Percentiles rank a stretch among this genome's conserved stretches.
Evolutionary conservation across 2,797 vertebrate genomes (phyloP).

Genomic region (Merluccius polli): DNA sequence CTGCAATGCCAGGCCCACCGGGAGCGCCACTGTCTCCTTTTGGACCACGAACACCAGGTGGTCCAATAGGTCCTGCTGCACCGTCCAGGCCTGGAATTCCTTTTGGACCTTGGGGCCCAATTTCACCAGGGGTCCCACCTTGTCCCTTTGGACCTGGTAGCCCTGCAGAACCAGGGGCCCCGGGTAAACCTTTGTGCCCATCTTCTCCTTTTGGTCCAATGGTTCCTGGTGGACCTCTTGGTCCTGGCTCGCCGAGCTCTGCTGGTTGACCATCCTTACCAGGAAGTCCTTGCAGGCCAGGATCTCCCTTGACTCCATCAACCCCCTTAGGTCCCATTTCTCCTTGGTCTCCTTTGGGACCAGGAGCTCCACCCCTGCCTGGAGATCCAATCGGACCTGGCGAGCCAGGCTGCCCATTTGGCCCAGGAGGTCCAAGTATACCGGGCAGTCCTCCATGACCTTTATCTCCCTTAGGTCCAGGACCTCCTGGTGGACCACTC

Average conservation of each 20-base stretch:
- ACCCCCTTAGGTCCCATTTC: conserved; percentile 81
- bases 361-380: conserved; percentile 82
- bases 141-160: conserved; percentile 85
- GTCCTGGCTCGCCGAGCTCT: conserved; percentile 84
- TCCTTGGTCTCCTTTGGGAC: conserved; percentile 88
- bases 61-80: conserved; percentile 83
- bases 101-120: conserved; percentile 86
- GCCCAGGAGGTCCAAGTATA: conserved; percentile 80
- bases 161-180: conserved; percentile 79
- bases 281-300: conserved; percentile 82
- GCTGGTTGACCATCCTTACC: conserved; percentile 89
- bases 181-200: conserved; percentile 86
- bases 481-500: conserved; percentile 77
- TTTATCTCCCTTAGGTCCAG: conserved; percentile 89
- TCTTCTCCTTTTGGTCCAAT: conserved; percentile 85
- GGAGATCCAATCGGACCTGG: conserved; percentile 82
- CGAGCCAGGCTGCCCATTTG: conserved; percentile 80
- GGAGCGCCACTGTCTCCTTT: conserved; percentile 86
- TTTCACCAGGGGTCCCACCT: conserved; percentile 79
- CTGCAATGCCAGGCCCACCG: conserved; percentile 81
- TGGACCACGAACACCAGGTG: conserved; percentile 80
- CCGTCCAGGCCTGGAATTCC: conserved; percentile 92
- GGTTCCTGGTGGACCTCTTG: conserved; percentile 82
- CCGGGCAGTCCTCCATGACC: conserved; percentile 85
- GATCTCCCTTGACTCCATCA: conserved; percentile 82